These are phyloP conservation scores for Timandra comae DNA, from an alignment of 2,888 invertebrate genomes.

Conservation along the genomic window DNA sequence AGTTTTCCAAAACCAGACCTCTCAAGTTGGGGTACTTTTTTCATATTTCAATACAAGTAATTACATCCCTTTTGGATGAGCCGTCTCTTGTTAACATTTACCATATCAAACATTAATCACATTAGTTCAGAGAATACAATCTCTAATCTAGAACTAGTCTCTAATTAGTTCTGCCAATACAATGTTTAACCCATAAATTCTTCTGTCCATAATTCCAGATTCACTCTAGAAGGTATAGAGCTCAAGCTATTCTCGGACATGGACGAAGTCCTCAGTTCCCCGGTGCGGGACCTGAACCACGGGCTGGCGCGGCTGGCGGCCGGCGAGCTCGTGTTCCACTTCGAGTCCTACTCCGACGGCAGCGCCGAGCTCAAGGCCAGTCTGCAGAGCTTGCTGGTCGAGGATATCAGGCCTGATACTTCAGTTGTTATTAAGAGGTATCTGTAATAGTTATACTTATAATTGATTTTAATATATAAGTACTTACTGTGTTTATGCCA, in stretches of 20 bases:
- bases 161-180: no score
- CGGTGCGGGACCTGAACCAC: slow-evolving; percentile 83
- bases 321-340: slow-evolving; percentile 79
- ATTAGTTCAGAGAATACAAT: no score
- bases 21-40: no score
- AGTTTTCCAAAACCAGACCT: no score
- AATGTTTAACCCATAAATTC: no score
- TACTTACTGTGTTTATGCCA: not conserved
- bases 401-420: slow-evolving; percentile 84
- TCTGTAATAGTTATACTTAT: no score
- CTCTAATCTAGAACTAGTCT: no score
- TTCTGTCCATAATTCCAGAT: no score
- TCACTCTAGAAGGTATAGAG: slow-evolving; percentile 82
- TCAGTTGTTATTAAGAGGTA: slow-evolving; percentile 78
- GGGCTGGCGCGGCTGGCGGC: slow-evolving; percentile 83
- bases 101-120: no score
- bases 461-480: slow-evolving; percentile 17
- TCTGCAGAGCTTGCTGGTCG: slow-evolving; percentile 81
- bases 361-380: slow-evolving; percentile 83
- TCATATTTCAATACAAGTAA: no score
- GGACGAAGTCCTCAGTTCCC: slow-evolving; percentile 85
- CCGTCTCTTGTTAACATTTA: no score
- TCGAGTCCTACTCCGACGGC: slow-evolving; percentile 81
- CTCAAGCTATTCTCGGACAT: slow-evolving; percentile 83
- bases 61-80: no score